phyloP scores from a whole-genome alignment of 2,113 vertebrate genomes.

The Lagopus leucura region DNA sequence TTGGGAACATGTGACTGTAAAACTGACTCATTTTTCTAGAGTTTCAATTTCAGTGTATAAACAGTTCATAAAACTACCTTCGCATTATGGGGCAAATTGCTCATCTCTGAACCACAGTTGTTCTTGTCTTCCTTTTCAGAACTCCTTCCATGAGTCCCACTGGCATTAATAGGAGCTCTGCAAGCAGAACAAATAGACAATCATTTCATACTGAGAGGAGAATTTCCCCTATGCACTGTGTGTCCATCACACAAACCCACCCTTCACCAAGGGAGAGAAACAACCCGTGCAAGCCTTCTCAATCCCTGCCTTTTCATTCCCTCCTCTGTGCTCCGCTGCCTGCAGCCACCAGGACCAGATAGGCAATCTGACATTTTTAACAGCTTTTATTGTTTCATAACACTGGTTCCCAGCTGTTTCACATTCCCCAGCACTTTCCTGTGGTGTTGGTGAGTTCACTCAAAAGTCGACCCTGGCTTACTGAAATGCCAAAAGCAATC shows the following conservation, averaged over 20 bases:
- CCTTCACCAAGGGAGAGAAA: not conserved
- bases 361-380: constrained; percentile 26
- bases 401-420: not conserved
- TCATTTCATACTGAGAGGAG: constrained; percentile 55
- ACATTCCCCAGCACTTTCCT: not conserved
- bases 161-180: constrained; percentile 22
- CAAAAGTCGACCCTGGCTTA: not conserved
- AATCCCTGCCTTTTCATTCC: not conserved
- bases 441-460: not conserved
- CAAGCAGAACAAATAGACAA: constrained; percentile 68
- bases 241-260: constrained; percentile 11
- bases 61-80: constrained; percentile 13
- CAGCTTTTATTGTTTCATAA: not conserved
- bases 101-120: constrained; percentile 57
- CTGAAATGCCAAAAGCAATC: constrained; percentile 35
- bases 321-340: not conserved
- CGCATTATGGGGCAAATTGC: constrained; percentile 56
- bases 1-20: not conserved
- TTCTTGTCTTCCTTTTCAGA: not conserved
- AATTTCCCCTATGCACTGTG: constrained; percentile 39
- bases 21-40: not conserved
- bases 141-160: not conserved
- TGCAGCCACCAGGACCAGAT: not conserved
- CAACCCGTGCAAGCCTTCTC: not conserved
- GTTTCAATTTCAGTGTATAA: not conserved